Evolutionary conservation across 2,797 vertebrate species (phyloP).

Genomic region (Sitta carolinensis): DNA sequence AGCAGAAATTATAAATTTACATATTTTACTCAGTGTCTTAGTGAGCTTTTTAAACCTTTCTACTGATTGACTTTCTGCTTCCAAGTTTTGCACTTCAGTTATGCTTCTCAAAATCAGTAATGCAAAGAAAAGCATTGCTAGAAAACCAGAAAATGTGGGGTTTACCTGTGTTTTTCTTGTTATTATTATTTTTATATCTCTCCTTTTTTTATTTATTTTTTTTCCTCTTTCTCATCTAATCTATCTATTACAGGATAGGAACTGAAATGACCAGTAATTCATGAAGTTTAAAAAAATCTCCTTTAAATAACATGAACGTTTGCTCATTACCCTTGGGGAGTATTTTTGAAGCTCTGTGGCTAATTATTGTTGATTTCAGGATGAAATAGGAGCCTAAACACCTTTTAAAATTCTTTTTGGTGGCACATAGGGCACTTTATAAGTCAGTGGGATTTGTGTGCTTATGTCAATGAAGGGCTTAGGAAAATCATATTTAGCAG

Average conservation of each 20-base stretch:
- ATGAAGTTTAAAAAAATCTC: not conserved
- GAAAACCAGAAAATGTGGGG: not conserved
- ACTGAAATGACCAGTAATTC: not conserved
- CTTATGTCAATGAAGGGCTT: not conserved
- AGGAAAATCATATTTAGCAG: not conserved
- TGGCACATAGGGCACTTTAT: not conserved
- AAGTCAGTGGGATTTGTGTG: not conserved
- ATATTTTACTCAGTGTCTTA: not conserved
- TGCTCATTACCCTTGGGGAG: not conserved
- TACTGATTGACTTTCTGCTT: not conserved
- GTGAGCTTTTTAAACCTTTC: not conserved
- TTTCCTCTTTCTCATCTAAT: too few species aligned
- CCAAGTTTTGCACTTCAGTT: not conserved
- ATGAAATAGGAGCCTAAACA: slow-evolving; percentile 19
- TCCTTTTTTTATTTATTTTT: not conserved
- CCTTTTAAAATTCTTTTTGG: slow-evolving; percentile 20
- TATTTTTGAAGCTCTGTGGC: not conserved
- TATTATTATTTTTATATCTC: not conserved
- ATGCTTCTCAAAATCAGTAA: not conserved
- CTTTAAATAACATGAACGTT: not conserved
- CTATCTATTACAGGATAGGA: not conserved
- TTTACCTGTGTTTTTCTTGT: not conserved
- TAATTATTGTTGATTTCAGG: slow-evolving; percentile 12
- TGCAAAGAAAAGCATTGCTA: not conserved
- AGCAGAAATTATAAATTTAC: not conserved